Percentiles rank a stretch among this genome's conserved stretches.
Conservation (phyloP, 2,797 vertebrate genomes). For the Prunella strophiata region DNA sequence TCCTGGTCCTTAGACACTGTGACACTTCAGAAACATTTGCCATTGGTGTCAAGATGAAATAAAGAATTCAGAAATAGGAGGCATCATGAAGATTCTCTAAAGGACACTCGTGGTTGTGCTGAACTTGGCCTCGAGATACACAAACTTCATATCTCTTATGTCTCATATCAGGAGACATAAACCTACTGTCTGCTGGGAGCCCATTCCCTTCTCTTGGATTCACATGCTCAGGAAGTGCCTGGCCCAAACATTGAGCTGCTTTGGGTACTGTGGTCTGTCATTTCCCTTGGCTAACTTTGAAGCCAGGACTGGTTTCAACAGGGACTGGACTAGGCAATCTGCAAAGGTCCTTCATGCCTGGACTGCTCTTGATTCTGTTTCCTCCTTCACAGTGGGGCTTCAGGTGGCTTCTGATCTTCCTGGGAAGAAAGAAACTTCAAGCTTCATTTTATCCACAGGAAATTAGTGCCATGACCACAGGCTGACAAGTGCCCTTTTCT, state of each 20-base stretch:
- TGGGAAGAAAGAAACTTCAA: background rate
- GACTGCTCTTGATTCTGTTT: background rate
- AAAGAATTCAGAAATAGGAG: background rate
- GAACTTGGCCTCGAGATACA: accelerated
- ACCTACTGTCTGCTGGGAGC: background rate
- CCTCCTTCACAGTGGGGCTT: background rate
- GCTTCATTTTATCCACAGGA: background rate
- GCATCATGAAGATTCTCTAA: background rate
- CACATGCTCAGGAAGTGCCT: background rate
- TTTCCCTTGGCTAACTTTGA: background rate
- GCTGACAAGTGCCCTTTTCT: background rate
- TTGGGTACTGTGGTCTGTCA: background rate
- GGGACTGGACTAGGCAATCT: background rate
- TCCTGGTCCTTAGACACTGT: background rate
- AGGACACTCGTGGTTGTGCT: background rate
- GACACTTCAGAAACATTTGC: background rate
- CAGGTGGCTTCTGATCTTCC: background rate
- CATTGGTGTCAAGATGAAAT: background rate
- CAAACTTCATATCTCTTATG: background rate
- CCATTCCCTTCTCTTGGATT: background rate
- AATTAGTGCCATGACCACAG: background rate
- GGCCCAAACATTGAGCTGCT: background rate
- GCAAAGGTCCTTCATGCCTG: background rate
- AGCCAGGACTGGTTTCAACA: background rate
- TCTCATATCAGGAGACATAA: background rate